A percentile compares a stretch with the other conserved stretches of the same genome.
phyloP scores from a whole-genome alignment of 1,140 invertebrate genomes.

The Drosophila mojavensis region DNA sequence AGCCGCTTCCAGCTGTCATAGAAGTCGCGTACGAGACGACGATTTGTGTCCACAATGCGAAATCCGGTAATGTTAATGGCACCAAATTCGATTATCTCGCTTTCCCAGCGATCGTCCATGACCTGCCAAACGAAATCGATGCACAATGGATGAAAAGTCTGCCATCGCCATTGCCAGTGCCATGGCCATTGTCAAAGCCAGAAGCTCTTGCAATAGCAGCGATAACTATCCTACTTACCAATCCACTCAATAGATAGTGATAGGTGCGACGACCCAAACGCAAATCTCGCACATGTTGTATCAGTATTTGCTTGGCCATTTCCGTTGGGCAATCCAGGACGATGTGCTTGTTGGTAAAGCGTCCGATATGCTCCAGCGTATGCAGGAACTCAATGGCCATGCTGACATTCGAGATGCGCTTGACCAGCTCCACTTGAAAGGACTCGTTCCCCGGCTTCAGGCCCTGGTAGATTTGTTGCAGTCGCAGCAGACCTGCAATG shows the following conservation, averaged over 20 bases:
- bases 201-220: neutral
- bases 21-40: constrained; percentile 92
- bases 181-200: neutral
- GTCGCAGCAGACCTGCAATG: constrained; percentile 90
- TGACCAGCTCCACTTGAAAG: constrained; percentile 93
- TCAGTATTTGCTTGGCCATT: constrained; percentile 94
- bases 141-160: constrained; percentile 28
- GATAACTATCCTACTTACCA: constrained; percentile 88
- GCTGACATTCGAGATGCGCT: constrained; percentile 90
- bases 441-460: constrained; percentile 90
- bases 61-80: constrained; percentile 98
- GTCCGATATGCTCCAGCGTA: constrained; percentile 90
- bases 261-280: constrained; percentile 93
- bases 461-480: constrained; percentile 95
- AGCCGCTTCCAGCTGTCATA: constrained; percentile 91
- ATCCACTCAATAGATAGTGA: constrained; percentile 94
- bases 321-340: constrained; percentile 94
- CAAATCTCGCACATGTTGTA: constrained; percentile 93
- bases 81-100: constrained; percentile 94
- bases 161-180: neutral
- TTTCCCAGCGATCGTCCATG: constrained; percentile 97
- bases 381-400: constrained; percentile 92
- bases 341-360: constrained; percentile 94
- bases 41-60: constrained; percentile 92
- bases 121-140: constrained; percentile 86